Base-by-base conservation (phyloP, 2,888 invertebrate genomes). In the Arge pagana region DNA sequence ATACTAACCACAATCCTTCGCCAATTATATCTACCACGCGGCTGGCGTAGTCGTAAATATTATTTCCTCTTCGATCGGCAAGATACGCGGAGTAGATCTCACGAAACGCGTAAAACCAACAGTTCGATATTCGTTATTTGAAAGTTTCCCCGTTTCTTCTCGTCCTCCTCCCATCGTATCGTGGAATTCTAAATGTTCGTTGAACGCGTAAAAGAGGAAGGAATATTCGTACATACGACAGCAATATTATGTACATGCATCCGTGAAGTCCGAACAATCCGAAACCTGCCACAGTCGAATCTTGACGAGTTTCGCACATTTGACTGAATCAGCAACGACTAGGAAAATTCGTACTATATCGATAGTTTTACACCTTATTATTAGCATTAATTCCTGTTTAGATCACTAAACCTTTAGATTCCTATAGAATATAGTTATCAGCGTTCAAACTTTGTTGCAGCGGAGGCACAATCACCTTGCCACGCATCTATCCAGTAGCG, bases 391-490 rank as follows among this genome's bases (percentile, higher is more conserved):
- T 23, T 39, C 37, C 59, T 56, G 56, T 55, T 52, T 50, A 45
- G 43, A 59, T 53, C 52, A 42, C 56, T 54, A 28, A 40, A 45
- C n/a, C 54, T 50, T 48, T 50, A 48, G 33, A 21, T 50, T 56
- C 48, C 19, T 56, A 55, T 59, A 64, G 65, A 68, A 68, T 65
- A 67, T 61, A 66, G 60, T 56, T 58, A 56, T 55, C 48, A 19
- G 50, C 53, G 53, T 26, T n/a, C n/a, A 45, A 13, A 57, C 59
- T 55, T 50, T 49, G 56, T 36, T 42, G 41, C 48, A 50, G 55
- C 49, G 63, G 63, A 55, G 66, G 57, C 61, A 63, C 62, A 67
- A 73, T 74, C 73, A 74, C 69, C 74, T 74, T 57, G 63, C 60
- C 51, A 71, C 60, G 52, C 67, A 70, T 55, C 65, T 66, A 51